Base-by-base conservation (phyloP, 2,888 invertebrate genomes). In the Drosophila histrio region DNA sequence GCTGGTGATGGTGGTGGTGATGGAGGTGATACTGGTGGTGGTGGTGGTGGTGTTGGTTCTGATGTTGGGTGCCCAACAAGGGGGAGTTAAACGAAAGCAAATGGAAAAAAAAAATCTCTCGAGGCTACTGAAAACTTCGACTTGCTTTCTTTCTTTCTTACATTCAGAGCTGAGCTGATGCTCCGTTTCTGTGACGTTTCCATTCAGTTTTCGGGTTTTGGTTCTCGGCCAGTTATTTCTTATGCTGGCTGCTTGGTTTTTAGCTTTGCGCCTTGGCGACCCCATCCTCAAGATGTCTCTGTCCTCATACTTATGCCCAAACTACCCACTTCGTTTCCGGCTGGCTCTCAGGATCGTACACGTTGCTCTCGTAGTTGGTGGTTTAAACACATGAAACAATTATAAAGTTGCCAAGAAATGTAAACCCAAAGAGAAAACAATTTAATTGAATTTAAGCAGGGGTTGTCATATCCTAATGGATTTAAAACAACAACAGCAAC, bases 391-490 rank as follows among this genome's bases (percentile, higher is more conserved):
- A 84, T 84, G 87, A 84, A 84, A 84, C 84, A 84, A 84, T 84
- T 84, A 84, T 84, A 87, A 84, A 84, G 84, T 84, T 84, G 77
- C 73, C 77, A 78, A 82, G 83, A 82, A 84, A 87, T 84, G 87
- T 84, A 87, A 84, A 72, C 84, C 83, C 86, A 70, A 75, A 87
- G 87, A 85, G 87, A 82, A 83, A 84, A 87, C 84, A 84, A 87
- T 84, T 84, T 84, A 84, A 84, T 87, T 84, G 84, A 84, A 84
- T 84, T 87, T 79, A 84, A 84, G 86, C 87, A 87, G 83, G 84
- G 84, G 87, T 87, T 87, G 84, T 87, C 84, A 84, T 84, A 85
- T 84, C 84, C 84, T 84, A 84, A 87, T 84, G 84, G 84, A 84
- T 84, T 84, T 87, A 85, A 87, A 73, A 60, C 87, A 83, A 84